A percentile compares a stretch with the other conserved stretches of the same genome.
phyloP scores from a whole-genome alignment of 2,113 vertebrate genomes.

The Condylura cristata region DNA sequence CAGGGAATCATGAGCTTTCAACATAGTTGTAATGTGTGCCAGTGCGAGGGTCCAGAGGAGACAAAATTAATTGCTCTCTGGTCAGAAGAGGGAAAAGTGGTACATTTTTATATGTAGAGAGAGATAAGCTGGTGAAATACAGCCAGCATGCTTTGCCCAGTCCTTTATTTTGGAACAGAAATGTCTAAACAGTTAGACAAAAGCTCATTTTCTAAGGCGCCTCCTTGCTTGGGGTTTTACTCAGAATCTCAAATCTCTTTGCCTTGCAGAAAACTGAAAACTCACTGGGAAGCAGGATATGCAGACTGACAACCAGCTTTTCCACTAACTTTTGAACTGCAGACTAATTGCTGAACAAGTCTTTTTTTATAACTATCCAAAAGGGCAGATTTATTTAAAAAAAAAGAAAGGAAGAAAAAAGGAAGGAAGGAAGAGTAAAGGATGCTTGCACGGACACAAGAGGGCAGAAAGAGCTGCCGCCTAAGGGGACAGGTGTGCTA shows the following conservation, averaged over 20 bases:
- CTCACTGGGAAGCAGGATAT: background rate
- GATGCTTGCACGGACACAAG: no score
- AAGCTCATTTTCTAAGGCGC: constrained; percentile 25
- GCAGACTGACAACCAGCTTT: background rate
- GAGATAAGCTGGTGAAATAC: constrained; percentile 48
- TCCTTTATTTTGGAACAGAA: constrained; percentile 56
- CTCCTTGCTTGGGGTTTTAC: constrained; percentile 21
- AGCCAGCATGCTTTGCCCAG: constrained; percentile 27
- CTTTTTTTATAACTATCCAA: background rate
- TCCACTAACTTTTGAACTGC: background rate
- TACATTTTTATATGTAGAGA: constrained; percentile 53
- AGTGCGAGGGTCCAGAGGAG: background rate
- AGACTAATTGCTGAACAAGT: background rate
- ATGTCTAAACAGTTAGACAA: constrained; percentile 35
- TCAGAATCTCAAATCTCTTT: background rate
- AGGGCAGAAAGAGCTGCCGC: no score
- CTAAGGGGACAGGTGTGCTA: no score
- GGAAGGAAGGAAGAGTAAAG: no score
- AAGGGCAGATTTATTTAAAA: no score
- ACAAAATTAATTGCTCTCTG: constrained; percentile 39
- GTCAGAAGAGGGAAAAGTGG: constrained; percentile 45
- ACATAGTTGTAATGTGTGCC: background rate
- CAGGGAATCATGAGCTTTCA: background rate
- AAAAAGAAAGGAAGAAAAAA: no score
- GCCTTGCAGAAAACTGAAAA: background rate